Base-by-base conservation (phyloP, 2,113 vertebrate species). In the Phalacrocorax brasilianus region DNA sequence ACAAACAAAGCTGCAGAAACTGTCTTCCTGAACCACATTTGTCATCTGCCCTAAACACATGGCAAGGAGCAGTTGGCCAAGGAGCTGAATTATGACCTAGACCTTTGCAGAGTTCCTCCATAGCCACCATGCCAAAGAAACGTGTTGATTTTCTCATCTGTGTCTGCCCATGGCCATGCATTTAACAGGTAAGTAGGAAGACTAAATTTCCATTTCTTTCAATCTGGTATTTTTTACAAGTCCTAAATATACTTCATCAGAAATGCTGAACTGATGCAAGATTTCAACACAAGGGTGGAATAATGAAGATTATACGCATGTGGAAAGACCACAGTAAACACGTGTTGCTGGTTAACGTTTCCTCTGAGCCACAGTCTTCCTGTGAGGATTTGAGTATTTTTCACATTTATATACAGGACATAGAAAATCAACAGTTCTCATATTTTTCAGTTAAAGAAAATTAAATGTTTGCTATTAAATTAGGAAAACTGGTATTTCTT, bases 401-500 rank as follows among this genome's bases (percentile, higher is more conserved):
- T 80, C 45, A 73, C 2, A 12, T 45, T 79, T 65, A 44, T 14
- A 45, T 14, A 71, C 11, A 74, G 28, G 78, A 58, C 12, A 68
- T 0, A 77, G 20, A 85, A 93, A 88, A 73, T 12, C 50, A 66
- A 90, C 85, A 73, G 38, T 12, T 27, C 55, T 71, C 49, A 32
- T 52, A 33, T 45, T 56, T 76, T 85, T 80, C 66, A 62, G 20
- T 27, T 61, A 59, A 85, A 85, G 42, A 85, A 89, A 92, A 73
- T 33, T 14, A 89, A 89, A 85, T 20, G 32, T 28, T 92, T 89
- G 61, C 42, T 87, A 62, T 58, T 76, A 91, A 82, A 94, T 58
- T 19, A 95, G 65, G 33, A 92, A 81, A 96, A 88, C 14, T 58
- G 26, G 13, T 52, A 84, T 89, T 95, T 86, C 70, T 89, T 86